Percentiles rank a stretch among this genome's conserved stretches.
Evolutionary conservation across 2,797 vertebrate species (phyloP).

Genomic region (Kryptopterus vitreolus): DNA sequence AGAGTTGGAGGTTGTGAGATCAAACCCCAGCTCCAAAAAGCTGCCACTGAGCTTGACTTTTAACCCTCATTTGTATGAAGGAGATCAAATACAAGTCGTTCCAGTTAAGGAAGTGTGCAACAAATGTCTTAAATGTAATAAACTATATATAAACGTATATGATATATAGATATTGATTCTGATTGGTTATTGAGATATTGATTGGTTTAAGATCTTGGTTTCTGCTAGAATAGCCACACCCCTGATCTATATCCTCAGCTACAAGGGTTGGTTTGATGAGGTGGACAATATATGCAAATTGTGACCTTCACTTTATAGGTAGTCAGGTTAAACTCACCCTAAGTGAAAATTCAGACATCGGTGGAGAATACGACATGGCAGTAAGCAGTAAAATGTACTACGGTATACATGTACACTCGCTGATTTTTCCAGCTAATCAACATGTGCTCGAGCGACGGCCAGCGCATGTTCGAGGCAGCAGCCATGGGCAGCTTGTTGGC

Average conservation of each 20-base stretch:
- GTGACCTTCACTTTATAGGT: background rate
- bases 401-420: background rate
- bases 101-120: too few relatives aligned
- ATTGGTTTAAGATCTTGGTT: background rate
- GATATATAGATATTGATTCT: background rate
- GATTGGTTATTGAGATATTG: background rate
- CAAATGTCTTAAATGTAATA: too few relatives aligned
- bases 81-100: too few relatives aligned
- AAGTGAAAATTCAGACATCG: background rate
- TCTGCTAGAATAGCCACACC: background rate
- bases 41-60: too few relatives aligned
- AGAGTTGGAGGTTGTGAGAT: too few relatives aligned
- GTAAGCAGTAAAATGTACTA: background rate
- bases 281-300: background rate
- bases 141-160: background rate
- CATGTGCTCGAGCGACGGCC: slow-evolving; percentile 88
- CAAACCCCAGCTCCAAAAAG: too few relatives aligned
- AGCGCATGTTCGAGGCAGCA: slow-evolving; percentile 90
- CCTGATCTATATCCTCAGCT: background rate
- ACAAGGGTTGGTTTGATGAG: background rate
- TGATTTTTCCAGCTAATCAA: slow-evolving; percentile 81
- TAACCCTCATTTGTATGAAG: too few relatives aligned
- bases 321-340: background rate
- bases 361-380: background rate
- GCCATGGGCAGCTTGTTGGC: slow-evolving; percentile 89